Base-by-base conservation (phyloP, 2,888 invertebrate species). In the Sussaba pulchella region DNA sequence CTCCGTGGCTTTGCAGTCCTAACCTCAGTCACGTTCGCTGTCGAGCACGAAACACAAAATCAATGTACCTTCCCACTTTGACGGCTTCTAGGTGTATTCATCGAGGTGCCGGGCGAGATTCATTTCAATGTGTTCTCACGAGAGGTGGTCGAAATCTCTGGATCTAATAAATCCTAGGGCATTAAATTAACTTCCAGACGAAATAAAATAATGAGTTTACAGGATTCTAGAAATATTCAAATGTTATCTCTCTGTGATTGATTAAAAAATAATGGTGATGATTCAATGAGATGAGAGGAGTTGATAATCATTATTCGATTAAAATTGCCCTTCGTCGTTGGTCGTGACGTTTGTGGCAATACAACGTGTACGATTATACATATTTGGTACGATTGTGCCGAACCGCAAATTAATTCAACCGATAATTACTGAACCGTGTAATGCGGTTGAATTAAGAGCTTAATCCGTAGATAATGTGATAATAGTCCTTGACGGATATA, bases 361-460 rank as follows among this genome's bases (percentile, higher is more conserved):
- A 31, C 14, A 31, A 57, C 57, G 36, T 14, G 14, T 57, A 17
- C 57, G 14, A 57, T 31, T 9, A 31, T 14, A n/a, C 12, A 21
- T 19, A 50, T 50, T n/a, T 31, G 17, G 31, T 17, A 36, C 14
- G 17, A 57, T 57, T 36, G 31, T 57, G 57, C 31, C 10, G 31
- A 57, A 57, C 64, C 54, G 45, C 64, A 57, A 64, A 73, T 64
- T 57, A 73, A 66, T 57, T 57, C 64, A 31, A 45, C 52, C 73
- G 54, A 64, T 73, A 73, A 73, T 73, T 66, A 66, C 57, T 54
- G 17, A 31, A 39, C 39, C 41, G 43, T 12, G n/a, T 9, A 21
- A 14, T 14, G 73, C 73, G 73, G 73, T 54, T 21, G n/a, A 24
- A 73, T 73, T 73, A 66, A 21, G n/a, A 41, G 41, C 19, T 4